Evolutionary conservation across 2,888 invertebrate species (phyloP).

Genomic region (Cheilosia impressa): DNA sequence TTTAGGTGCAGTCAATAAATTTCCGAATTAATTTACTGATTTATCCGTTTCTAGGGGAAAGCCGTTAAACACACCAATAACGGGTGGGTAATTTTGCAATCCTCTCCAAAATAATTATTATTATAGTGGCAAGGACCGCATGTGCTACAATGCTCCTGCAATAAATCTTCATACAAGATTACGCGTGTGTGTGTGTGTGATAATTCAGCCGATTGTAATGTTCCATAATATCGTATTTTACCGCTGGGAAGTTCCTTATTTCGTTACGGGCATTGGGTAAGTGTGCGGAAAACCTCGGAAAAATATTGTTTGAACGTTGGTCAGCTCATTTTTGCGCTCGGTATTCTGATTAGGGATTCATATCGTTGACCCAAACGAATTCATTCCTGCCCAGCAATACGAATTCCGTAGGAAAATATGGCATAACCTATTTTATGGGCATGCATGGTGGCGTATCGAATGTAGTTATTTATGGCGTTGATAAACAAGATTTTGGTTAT

Average conservation of each 20-base stretch:
- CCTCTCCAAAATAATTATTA: conserved; percentile 13
- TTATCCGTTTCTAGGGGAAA: conserved; percentile 42
- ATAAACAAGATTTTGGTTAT: neutral
- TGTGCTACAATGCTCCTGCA: conserved; percentile 7
- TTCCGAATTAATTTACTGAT: conserved; percentile 67
- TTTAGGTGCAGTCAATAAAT: conserved; percentile 52
- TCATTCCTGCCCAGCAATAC: neutral
- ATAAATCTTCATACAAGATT: conserved; percentile 56
- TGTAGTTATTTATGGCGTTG: conserved; percentile 19
- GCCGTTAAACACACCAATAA: conserved; percentile 3
- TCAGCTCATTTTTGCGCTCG: no score
- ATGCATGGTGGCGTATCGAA: conserved; percentile 1
- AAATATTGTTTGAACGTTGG: conserved; percentile 14
- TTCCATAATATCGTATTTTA: conserved; percentile 32
- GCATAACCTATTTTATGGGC: conserved; percentile 29
- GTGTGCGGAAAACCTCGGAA: conserved; percentile 1
- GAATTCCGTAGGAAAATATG: neutral
- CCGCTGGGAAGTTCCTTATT: conserved; percentile 38
- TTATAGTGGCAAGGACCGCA: conserved; percentile 5
- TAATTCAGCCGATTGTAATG: conserved; percentile 46
- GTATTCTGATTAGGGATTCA: conserved; percentile 19
- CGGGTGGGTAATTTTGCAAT: conserved; percentile 25
- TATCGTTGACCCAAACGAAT: conserved; percentile 13
- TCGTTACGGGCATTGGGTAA: conserved; percentile 7
- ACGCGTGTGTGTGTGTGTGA: neutral